Evolutionary conservation across 2,888 invertebrate species (phyloP), one percentile per base, ranked within the genome.

Genomic region (Cabera pusaria): DNA sequence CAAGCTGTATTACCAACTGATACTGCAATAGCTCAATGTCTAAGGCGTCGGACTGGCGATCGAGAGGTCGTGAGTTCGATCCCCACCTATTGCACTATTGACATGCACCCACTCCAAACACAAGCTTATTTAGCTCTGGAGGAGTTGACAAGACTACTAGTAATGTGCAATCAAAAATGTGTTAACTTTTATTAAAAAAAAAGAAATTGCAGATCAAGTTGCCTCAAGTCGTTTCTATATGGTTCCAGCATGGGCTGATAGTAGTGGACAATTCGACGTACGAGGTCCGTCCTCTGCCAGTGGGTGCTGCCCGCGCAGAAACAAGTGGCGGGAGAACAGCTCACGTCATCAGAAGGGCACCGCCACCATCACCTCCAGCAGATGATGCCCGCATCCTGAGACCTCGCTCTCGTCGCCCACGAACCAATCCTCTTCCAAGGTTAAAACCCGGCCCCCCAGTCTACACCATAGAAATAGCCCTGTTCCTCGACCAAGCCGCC

Each of bases 401-500:
- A 0, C 73, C 72, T 8, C 66, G 72, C 12, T 62, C 57, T 14
- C 69, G 79, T 3, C 64, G 70, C 5, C 81, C 79, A 2, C 72
- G 83, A n/a, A 59, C 55, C 18, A 52, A 56, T 10, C 34, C 34
- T 16, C 45, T 49, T 21, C 48, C 62, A 5, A 62, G 49, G 6
- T 33, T 49, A 11, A 74, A 76, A 27, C 67, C 68, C 1, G 70
- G 66, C 2, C 77, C 77, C 0, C 59, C 79, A 5, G 75, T 77
- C 37, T 86, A 93, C 44, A 93, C 93, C 1, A 82, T 94, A 19
- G 95, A 95, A 70, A 74, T 94, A 29, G 94, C 93, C 0, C 73
- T 95, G 21, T 95, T 95, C 71, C 91, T 95, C 54, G 95, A 95
- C 60, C 93, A 93, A 64, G 91, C 93, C 0, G 95, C 91, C 0